Conservation (phyloP, 2,888 invertebrate genomes). For the Synergus laeviventris region DNA sequence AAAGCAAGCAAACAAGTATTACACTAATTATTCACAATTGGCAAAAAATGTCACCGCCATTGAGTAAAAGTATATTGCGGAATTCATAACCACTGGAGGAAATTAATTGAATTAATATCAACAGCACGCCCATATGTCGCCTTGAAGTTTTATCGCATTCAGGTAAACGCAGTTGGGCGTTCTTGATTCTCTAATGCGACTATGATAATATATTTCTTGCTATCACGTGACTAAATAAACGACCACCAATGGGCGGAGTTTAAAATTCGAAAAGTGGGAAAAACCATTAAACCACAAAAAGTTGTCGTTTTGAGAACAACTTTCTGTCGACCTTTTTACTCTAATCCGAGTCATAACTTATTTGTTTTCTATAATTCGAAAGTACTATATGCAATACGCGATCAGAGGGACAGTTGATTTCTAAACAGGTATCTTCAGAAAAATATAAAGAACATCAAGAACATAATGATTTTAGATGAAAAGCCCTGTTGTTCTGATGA, state of each 20-base stretch:
- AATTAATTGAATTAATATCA: slow-evolving; percentile 31
- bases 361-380: not conserved
- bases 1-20: slow-evolving; percentile 40
- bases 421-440: slow-evolving; percentile 54
- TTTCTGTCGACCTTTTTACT: not conserved
- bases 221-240: not conserved
- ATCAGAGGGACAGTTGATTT: not conserved
- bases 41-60: slow-evolving; percentile 40
- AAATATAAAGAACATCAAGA: not conserved
- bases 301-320: not conserved
- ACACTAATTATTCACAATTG: slow-evolving; percentile 11
- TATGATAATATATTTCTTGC: slow-evolving; percentile 27
- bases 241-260: slow-evolving; percentile 26
- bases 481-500: not conserved
- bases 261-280: not conserved
- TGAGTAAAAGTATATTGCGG: slow-evolving; percentile 31
- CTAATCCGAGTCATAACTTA: not conserved
- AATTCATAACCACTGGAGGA: slow-evolving; percentile 13
- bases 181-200: slow-evolving; percentile 22
- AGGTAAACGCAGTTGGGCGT: slow-evolving; percentile 25
- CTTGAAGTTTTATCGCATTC: slow-evolving; percentile 27
- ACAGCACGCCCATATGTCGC: slow-evolving; percentile 32
- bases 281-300: not conserved
- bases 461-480: not conserved
- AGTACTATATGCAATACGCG: not conserved